phyloP scores from a whole-genome alignment of 1,140 invertebrate genomes.

The Coptotermes formosanus region DNA sequence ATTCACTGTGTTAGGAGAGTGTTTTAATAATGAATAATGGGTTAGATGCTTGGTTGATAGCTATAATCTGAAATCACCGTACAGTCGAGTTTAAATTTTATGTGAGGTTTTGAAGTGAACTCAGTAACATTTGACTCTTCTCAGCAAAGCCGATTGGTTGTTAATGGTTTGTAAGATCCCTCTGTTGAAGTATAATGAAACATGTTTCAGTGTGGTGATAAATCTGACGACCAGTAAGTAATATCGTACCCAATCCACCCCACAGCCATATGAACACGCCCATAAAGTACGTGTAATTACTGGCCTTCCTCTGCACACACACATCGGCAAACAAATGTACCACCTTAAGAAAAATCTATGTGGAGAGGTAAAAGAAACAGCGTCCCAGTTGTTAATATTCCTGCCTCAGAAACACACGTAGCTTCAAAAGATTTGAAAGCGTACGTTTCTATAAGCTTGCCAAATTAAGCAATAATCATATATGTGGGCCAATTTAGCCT shows the following conservation, averaged over 20 bases:
- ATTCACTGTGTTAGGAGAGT: neutral
- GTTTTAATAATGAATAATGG: neutral
- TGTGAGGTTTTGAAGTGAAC: neutral
- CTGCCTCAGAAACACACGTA: too few species aligned
- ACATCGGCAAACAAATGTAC: neutral
- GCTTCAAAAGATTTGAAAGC: too few species aligned
- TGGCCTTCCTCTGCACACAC: neutral
- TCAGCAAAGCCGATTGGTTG: neutral
- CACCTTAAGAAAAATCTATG: too few species aligned
- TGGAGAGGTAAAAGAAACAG: too few species aligned
- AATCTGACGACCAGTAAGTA: neutral
- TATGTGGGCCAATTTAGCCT: too few species aligned
- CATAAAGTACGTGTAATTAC: neutral
- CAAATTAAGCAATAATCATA: too few species aligned
- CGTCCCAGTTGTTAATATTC: too few species aligned
- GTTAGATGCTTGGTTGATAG: neutral
- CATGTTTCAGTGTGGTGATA: neutral
- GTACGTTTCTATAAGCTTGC: too few species aligned
- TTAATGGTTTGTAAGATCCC: neutral
- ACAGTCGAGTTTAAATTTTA: neutral
- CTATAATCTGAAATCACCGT: neutral
- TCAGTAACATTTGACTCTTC: neutral
- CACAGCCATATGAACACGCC: neutral
- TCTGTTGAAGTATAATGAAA: neutral
- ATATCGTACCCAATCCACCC: neutral